Base-by-base conservation (phyloP, 2,888 invertebrate genomes). In the Schrankia costaestrigalis region DNA sequence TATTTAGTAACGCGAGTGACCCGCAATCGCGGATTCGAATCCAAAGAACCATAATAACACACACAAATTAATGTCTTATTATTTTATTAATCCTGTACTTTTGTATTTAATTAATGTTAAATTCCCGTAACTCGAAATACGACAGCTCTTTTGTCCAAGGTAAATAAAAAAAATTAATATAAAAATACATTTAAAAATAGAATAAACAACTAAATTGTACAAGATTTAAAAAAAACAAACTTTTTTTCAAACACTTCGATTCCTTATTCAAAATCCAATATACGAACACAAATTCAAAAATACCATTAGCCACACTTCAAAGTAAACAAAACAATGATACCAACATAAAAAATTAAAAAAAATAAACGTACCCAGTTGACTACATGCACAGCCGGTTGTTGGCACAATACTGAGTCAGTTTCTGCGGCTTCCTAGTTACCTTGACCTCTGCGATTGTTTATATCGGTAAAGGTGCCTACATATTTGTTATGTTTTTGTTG, bases 401-500 rank as follows among this genome's bases (percentile, higher is more conserved):
- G 34, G 50, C 53, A 56, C 49, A 30, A 40, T 24, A 55, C 55
- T 55, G 57, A 46, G 36, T 46, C 37, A 26, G 37, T 35, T 46
- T 30, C 40, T 33, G n/a, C 11, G 15, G 41, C 14, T 54, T 50
- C 50, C 57, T 56, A 9, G 14, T 46, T 17, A 29, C 56, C 56
- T 56, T 56, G 56, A 56, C 56, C 55, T 41, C 31, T 39, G 35
- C 31, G 34, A 55, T 44, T 53, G 54, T 56, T 38, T 45, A 36
- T 35, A 24, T 28, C 24, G 27, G 14, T 27, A 28, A 27, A 11
- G 23, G 23, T 11, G 24, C 29, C 15, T 25, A 10, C 11, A n/a
- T n/a, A n/a, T n/a, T n/a, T n/a, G n/a, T n/a, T n/a, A n/a, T n/a
- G n/a, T n/a, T n/a, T n/a, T n/a, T n/a, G n/a, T n/a, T n/a, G 6